phyloP scores from a whole-genome alignment of 2,888 invertebrate genomes.

The Adelphocoris suturalis region DNA sequence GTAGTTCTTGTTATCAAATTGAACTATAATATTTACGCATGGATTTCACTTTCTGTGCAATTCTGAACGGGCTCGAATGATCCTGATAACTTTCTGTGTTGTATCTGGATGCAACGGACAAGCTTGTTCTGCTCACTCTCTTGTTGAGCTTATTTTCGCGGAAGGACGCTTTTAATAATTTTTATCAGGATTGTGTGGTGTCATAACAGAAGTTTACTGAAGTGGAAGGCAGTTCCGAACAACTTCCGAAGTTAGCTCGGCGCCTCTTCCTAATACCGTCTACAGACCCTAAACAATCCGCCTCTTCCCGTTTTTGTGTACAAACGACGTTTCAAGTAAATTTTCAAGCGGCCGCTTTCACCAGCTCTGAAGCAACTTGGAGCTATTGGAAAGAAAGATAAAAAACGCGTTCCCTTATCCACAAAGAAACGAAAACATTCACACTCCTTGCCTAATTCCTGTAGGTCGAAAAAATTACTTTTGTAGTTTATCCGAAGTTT shows the following conservation, averaged over 20 bases:
- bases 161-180: not conserved
- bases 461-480: no score
- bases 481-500: no score
- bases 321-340: slow-evolving; percentile 39
- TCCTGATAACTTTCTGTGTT: no score
- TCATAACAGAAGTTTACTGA: not conserved
- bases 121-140: no score
- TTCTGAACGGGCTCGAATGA: no score
- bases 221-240: not conserved
- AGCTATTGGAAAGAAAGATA: slow-evolving; percentile 1
- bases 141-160: no score
- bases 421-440: not conserved
- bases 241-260: not conserved
- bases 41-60: no score
- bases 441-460: not conserved
- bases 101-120: no score
- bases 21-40: no score
- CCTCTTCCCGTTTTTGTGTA: not conserved
- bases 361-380: slow-evolving; percentile 2
- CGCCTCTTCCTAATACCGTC: not conserved
- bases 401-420: not conserved
- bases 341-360: slow-evolving; percentile 28
- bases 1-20: no score
- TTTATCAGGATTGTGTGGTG: not conserved
- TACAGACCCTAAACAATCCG: slow-evolving; percentile 1